Evolutionary conservation across 1,140 invertebrate genomes (phyloP), one percentile per base, ranked within the genome.

Genomic region (Phymastichus coffea): DNA sequence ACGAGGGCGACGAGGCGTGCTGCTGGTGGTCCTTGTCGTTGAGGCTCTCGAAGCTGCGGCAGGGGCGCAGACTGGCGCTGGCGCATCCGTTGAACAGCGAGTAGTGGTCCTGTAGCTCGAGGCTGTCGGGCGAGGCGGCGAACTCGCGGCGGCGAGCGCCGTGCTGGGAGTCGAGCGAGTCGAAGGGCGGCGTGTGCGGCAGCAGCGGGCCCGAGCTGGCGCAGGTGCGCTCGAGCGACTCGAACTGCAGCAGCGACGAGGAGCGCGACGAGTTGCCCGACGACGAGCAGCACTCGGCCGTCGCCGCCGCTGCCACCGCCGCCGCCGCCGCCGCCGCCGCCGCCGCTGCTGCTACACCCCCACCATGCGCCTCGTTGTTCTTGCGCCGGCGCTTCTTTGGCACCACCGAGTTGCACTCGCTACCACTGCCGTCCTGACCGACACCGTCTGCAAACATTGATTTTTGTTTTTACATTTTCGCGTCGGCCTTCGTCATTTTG

Each of bases 191-290:
- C 6, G 6, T 33, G 28, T 33, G 6, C 6, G 12, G 12, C 12
- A 7, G 28, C 6, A 33, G 28, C 28, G 28, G 12, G 28, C 12
- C 28, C 6, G 6, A 33, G 12, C 28, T 78, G 57, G 82, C 83
- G 67, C 86, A 89, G 33, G 87, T 87, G 61, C 86, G 82, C 67
- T 90, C 88, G 47, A 92, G 76, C 0, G 85, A 89, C 73, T 92
- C 90, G 71, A 93, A 93, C 72, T 92, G 90, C 22, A 91, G 79
- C 23, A 93, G 78, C 52, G 88, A 91, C 37, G 87, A 89, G 22
- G 89, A 90, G 43, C 90, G 83, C 72, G 67, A 85, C 74, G 69
- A 81, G 56, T 59, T 73, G 14, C 65, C 66, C 6, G 70, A 71
- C 25, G 68, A 74, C 1, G 69, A 72, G n/a, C n/a, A n/a, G 4